Evolutionary conservation across 2,888 invertebrate species (phyloP).

Genomic region (Ectropis crepuscularia): DNA sequence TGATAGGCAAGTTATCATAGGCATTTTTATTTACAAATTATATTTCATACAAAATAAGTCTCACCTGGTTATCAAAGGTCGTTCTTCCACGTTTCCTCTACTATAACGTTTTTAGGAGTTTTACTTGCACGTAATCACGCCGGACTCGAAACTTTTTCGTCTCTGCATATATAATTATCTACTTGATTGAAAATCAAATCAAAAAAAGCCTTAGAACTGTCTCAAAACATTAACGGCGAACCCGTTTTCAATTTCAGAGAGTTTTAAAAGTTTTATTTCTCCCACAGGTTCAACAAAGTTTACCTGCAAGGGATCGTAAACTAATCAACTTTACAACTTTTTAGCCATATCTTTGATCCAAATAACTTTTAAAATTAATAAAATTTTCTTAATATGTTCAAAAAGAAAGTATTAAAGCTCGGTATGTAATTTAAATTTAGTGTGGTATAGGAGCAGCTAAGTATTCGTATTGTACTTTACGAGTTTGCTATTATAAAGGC

Average conservation of each 20-base stretch:
- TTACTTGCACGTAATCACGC: background rate
- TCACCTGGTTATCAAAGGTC: no score
- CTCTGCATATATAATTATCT: constrained; percentile 11
- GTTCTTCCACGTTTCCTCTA: no score
- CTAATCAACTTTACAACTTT: constrained; percentile 49
- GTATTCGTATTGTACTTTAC: no score
- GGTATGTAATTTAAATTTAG: no score
- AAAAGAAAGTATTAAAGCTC: no score
- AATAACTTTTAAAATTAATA: constrained; percentile 1
- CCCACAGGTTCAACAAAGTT: constrained; percentile 39
- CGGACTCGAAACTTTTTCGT: constrained; percentile 9
- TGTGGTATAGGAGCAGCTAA: no score
- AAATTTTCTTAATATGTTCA: background rate
- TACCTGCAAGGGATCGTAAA: constrained; percentile 43
- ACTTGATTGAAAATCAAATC: constrained; percentile 22
- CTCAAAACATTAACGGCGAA: constrained; percentile 38
- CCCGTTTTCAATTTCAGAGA: constrained; percentile 36
- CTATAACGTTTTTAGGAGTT: background rate
- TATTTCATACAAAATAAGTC: no score
- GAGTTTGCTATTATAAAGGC: no score
- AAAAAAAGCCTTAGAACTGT: constrained; percentile 28
- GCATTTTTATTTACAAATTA: no score
- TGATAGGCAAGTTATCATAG: no score
- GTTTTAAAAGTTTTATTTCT: constrained; percentile 28
- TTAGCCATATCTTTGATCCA: constrained; percentile 15